Evolutionary conservation across 2,113 vertebrate species (phyloP).

Genomic region (Perca schrenkii): DNA sequence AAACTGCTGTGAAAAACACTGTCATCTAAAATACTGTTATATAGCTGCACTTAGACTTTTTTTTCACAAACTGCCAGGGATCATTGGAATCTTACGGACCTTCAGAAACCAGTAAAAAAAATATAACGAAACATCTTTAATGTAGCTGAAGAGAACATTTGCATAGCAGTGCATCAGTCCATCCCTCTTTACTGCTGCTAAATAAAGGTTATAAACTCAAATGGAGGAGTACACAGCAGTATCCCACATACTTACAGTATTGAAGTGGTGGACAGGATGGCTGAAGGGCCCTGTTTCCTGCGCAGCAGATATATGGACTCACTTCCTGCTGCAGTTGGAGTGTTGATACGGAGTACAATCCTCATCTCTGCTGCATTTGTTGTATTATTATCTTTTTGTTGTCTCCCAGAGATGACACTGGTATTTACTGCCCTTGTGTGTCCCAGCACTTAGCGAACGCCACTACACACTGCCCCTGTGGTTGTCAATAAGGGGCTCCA

Average conservation of each 20-base stretch:
- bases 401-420: slow-evolving; percentile 10
- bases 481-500: slow-evolving; percentile 47
- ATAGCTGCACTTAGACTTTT: no score
- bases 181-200: slow-evolving; percentile 47
- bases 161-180: slow-evolving; percentile 32
- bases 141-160: slow-evolving; percentile 42
- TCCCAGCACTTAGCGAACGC: slow-evolving; percentile 35
- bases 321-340: slow-evolving; percentile 31
- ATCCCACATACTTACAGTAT: slow-evolving; percentile 56
- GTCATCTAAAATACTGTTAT: no score
- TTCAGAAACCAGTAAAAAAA: slow-evolving; percentile 13
- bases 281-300: slow-evolving; percentile 52
- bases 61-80: background rate
- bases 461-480: slow-evolving; percentile 43
- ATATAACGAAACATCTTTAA: slow-evolving; percentile 42
- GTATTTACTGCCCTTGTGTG: slow-evolving; percentile 22
- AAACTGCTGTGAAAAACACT: background rate
- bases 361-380: background rate
- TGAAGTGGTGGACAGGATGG: slow-evolving; percentile 48
- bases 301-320: slow-evolving; percentile 32
- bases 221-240: slow-evolving; percentile 42
- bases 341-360: slow-evolving; percentile 1
- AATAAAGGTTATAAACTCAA: slow-evolving; percentile 53
- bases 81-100: background rate
- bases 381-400: background rate